These are phyloP conservation scores for Eristalis intricaria DNA, from an alignment of 2,888 invertebrate species.

Conservation along the genomic window DNA sequence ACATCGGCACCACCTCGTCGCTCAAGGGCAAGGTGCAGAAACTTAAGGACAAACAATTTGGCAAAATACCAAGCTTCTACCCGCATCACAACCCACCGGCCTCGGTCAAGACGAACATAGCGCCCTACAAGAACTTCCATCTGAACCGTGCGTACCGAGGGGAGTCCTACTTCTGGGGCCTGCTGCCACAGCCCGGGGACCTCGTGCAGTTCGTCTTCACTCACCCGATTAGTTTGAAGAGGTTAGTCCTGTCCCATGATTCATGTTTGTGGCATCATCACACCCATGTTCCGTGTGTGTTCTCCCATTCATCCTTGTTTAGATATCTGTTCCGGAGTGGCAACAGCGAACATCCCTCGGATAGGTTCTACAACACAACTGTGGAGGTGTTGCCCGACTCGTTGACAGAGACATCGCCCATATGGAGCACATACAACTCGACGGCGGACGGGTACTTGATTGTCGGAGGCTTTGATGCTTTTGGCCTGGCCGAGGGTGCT, in stretches of 20 bases:
- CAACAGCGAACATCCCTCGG: conserved; percentile 93
- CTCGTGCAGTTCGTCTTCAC: conserved; percentile 90
- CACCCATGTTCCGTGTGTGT: not conserved
- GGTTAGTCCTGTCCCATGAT: conserved; percentile 81
- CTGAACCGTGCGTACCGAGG: conserved; percentile 92
- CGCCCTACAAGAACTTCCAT: conserved; percentile 90
- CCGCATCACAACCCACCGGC: conserved; percentile 91
- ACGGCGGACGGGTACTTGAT: conserved; percentile 87
- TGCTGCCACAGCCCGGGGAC: conserved; percentile 91
- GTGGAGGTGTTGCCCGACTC: conserved; percentile 88
- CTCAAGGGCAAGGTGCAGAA: conserved; percentile 98
- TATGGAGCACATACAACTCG: conserved; percentile 83
- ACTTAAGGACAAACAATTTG: conserved; percentile 95
- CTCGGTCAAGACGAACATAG: conserved; percentile 87
- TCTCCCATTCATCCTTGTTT: conserved; percentile 73
- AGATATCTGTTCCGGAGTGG: conserved; percentile 93
- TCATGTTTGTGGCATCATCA: conserved; percentile 2
- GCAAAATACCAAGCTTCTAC: conserved; percentile 89
- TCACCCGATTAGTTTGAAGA: conserved; percentile 86
- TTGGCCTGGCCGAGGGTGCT: conserved; percentile 90
- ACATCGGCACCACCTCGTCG: conserved; percentile 97
- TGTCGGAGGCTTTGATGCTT: conserved; percentile 89
- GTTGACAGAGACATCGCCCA: conserved; percentile 80
- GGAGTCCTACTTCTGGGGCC: conserved; percentile 95
- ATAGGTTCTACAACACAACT: conserved; percentile 92